Evolutionary conservation across 1,140 invertebrate species (phyloP).

Genomic region (Cheumatopsyche charites): DNA sequence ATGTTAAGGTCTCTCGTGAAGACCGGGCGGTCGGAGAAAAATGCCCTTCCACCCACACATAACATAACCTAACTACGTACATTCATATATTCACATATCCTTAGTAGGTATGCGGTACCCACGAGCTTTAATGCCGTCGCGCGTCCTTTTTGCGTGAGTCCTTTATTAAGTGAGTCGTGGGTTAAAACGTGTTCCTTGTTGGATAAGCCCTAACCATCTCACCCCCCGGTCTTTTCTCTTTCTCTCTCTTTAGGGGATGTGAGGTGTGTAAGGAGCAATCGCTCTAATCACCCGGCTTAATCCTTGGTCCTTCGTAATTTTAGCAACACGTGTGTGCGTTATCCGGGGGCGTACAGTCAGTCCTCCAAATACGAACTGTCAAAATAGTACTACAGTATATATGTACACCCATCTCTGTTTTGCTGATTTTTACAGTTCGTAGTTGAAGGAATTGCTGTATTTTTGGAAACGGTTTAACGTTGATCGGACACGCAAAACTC

Average conservation of each 20-base stretch:
- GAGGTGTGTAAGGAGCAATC: slow-evolving; percentile 31
- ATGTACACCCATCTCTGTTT: no score
- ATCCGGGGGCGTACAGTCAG: slow-evolving; percentile 1
- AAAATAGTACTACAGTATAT: no score
- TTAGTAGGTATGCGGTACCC: background rate
- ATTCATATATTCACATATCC: slow-evolving; percentile 4
- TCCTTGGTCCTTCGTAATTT: background rate
- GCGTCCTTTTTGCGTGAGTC: slow-evolving; percentile 46
- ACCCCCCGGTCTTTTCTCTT: no score
- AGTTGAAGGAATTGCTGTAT: no score
- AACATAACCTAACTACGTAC: background rate
- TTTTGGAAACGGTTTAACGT: slow-evolving; percentile 22
- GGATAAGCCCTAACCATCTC: slow-evolving; percentile 2
- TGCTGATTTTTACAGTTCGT: no score
- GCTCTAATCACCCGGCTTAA: slow-evolving; percentile 41
- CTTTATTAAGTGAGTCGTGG: slow-evolving; percentile 46
- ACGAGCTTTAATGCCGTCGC: slow-evolving; percentile 41
- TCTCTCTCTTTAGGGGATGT: no score
- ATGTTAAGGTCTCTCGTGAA: slow-evolving; percentile 4
- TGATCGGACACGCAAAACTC: slow-evolving; percentile 23
- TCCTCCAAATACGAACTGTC: no score
- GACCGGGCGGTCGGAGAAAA: slow-evolving; percentile 28
- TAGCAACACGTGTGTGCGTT: slow-evolving; percentile 7
- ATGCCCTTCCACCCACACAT: slow-evolving; percentile 17
- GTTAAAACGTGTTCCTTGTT: slow-evolving; percentile 46